phyloP scores from a whole-genome alignment of 2,888 invertebrate species.

The Synanthedon myopaeformis region DNA sequence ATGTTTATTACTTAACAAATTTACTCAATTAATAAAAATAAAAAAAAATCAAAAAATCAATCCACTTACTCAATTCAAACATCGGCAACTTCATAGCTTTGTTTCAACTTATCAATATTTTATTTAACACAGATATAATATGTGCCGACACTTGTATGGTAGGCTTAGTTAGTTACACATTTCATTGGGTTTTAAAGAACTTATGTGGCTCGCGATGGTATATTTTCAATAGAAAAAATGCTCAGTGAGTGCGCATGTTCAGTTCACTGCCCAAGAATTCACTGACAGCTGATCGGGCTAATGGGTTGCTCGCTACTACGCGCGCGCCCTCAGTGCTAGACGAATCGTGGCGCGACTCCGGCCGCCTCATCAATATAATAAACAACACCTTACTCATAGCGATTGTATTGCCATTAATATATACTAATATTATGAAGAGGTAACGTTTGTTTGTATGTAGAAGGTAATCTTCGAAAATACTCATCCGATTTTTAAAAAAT shows the following conservation, averaged over 20 bases:
- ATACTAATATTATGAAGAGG: no score
- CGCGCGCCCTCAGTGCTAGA: constrained; percentile 4
- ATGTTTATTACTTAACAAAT: no score
- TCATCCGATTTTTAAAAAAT: no score
- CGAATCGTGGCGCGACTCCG: constrained; percentile 6
- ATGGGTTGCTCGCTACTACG: constrained; percentile 8
- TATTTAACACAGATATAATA: no score
- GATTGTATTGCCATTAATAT: constrained; percentile 22
- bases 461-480: no score
- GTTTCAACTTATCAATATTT: no score
- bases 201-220: constrained; percentile 15
- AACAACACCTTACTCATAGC: constrained; percentile 11
- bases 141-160: no score
- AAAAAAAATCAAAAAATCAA: no score
- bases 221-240: constrained; percentile 21
- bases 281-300: constrained; percentile 18
- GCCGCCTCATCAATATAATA: constrained; percentile 5
- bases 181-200: neutral
- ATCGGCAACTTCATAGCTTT: constrained; percentile 46
- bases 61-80: constrained; percentile 45
- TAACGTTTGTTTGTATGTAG: no score
- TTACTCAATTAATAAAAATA: no score
- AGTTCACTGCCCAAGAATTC: constrained; percentile 29
- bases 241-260: constrained; percentile 36
- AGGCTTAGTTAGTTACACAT: no score